Evolutionary conservation across 2,797 vertebrate species (phyloP).

Genomic region (Ctenochaetus hawaiiensis): DNA sequence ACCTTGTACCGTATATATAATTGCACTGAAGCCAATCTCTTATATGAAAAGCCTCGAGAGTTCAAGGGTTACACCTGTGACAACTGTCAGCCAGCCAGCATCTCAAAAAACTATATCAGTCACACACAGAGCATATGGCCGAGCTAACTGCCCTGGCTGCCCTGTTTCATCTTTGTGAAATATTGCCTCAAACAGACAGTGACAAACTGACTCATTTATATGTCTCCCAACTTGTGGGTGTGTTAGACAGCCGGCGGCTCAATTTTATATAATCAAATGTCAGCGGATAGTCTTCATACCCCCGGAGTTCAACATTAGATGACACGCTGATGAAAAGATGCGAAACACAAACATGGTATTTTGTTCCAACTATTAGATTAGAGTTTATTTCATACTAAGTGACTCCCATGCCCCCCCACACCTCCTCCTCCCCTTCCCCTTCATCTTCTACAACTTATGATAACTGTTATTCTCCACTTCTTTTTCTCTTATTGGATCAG

Average conservation of each 20-base stretch:
- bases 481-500: slow-evolving; percentile 3
- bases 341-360: slow-evolving; percentile 48
- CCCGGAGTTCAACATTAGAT: slow-evolving; percentile 47
- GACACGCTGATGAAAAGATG: slow-evolving; percentile 55
- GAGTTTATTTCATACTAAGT: slow-evolving; percentile 35
- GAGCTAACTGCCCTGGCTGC: slow-evolving; percentile 26
- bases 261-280: slow-evolving; percentile 64
- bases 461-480: slow-evolving; percentile 12
- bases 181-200: slow-evolving; percentile 58
- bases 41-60: slow-evolving; percentile 33
- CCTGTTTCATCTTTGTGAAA: slow-evolving; percentile 52
- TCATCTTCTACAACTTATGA: background rate
- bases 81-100: slow-evolving; percentile 46
- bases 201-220: slow-evolving; percentile 62
- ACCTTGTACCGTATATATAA: slow-evolving; percentile 5
- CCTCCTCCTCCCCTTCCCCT: background rate
- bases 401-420: background rate
- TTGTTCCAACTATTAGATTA: slow-evolving; percentile 25
- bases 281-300: slow-evolving; percentile 24
- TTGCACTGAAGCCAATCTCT: slow-evolving; percentile 1
- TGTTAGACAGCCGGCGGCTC: slow-evolving; percentile 39
- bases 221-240: slow-evolving; percentile 41
- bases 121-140: slow-evolving; percentile 38
- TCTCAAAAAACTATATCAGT: slow-evolving; percentile 40
- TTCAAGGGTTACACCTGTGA: slow-evolving; percentile 61